Evolutionary conservation across 2,797 vertebrate species (phyloP), one percentile per base, ranked within the genome.

Genomic region (Phrynocephalus forsythii): DNA sequence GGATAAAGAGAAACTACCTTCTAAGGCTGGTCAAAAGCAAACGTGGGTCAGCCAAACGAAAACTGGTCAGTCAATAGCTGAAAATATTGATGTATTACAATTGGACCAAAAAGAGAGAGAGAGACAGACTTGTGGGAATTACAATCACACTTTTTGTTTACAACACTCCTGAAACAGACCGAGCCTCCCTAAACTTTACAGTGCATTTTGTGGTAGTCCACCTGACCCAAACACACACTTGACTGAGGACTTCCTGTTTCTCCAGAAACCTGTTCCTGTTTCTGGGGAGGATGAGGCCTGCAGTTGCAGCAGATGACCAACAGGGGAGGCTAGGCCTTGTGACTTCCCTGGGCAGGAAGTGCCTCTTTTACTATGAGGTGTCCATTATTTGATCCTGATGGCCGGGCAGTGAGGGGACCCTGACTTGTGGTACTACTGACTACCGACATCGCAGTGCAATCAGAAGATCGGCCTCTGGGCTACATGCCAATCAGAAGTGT

Each of bases 201-300:
- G 28, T 68, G 30, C 4, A 33, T 50, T 82, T 33, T 22, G 8
- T 24, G 44, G 22, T 16, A 50, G 48, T 52, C 80, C n/a, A 28
- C 76, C n/a, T 82, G 44, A 28, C 44, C 56, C 24, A 48, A 10
- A 68, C n/a, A 22, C 20, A 68, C 44, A 33, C 33, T 22, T 20
- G 1, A 28, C 16, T 16, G 30, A 77, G 13, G 44, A 77, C 63
- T 83, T 87, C 80, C 80, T 76, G 80, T 75, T 30, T 44, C 48
- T 33, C 80, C 63, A 56, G 79, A 22, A 20, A 10, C 72, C 60
- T 72, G 30, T 84, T 88, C 75, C 82, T 79, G 66, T 84, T 24
- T 38, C 1, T 7, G 6, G 33, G 68, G n/a, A 28, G 2, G 11
- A 9, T 33, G 30, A 82, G 33, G n/a, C 28, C 73, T 83, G 80